These are phyloP conservation scores for Stigmatopora argus DNA, from an alignment of 2,113 vertebrate genomes.

Conservation along the genomic window DNA sequence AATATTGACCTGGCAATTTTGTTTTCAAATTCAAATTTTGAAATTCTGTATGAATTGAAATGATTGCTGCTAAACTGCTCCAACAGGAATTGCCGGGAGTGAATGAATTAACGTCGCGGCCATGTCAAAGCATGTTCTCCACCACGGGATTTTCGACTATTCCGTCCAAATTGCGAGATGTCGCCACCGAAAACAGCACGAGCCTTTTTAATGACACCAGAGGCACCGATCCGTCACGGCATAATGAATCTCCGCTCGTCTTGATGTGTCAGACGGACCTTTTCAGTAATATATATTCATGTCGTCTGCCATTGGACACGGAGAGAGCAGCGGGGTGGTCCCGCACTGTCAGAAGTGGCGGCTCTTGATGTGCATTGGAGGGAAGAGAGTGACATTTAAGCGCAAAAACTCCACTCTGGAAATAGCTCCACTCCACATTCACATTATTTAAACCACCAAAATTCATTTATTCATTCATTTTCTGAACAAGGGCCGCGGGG, in stretches of 20 bases:
- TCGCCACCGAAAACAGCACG: constrained; percentile 4
- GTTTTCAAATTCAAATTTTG: no score
- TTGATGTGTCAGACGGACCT: constrained; percentile 37
- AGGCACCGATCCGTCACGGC: constrained; percentile 26
- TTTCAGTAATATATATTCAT: constrained; percentile 55
- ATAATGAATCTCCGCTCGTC: constrained; percentile 31
- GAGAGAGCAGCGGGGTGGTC: constrained; percentile 42
- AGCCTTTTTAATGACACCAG: constrained; percentile 30
- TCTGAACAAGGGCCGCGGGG: no score
- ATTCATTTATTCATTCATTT: not conserved
- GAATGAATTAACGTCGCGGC: no score
- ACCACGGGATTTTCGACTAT: not conserved
- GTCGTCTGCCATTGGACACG: constrained; percentile 49
- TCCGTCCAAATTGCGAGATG: not conserved
- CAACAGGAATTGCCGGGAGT: no score
- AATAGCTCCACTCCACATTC: not conserved
- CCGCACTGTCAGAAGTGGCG: constrained; percentile 35
- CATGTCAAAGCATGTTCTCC: no score
- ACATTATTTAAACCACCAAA: not conserved
- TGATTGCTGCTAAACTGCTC: no score
- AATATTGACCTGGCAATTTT: no score
- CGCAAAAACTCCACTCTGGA: constrained; percentile 7
- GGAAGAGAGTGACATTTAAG: constrained; percentile 61
- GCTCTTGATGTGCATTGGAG: constrained; percentile 51
- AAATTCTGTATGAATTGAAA: no score